Percentiles rank a stretch among this genome's conserved stretches.
Conservation (phyloP, 2,113 vertebrate genomes). For the Passer domesticus region DNA sequence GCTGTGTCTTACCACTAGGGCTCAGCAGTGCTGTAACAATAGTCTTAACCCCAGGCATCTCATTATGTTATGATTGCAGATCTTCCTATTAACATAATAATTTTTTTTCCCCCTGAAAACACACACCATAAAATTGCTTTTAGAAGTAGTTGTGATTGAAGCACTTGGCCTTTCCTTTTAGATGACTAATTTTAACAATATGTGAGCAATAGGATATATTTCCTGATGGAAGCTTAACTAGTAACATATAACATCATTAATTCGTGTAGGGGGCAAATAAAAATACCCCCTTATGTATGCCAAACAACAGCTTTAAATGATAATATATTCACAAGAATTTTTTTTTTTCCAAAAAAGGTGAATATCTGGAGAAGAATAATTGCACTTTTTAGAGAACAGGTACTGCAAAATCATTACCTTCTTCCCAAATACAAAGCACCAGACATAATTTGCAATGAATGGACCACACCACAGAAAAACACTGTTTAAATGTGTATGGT, state of each 20-base stretch:
- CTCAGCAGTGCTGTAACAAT: background rate
- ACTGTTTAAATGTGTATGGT: background rate
- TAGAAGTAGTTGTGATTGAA: conserved; percentile 2
- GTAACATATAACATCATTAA: background rate
- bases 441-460: background rate
- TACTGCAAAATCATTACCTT: background rate
- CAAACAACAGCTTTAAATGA: background rate
- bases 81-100: background rate
- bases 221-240: background rate
- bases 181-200: conserved; percentile 30
- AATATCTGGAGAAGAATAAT: background rate
- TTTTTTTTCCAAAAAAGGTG: background rate
- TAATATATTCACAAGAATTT: background rate
- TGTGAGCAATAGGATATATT: background rate
- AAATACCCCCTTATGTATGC: background rate
- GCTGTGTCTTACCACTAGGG: background rate
- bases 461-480: fast-evolving
- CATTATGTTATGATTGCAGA: background rate
- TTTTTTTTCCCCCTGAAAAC: background rate
- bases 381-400: background rate
- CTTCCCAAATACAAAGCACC: background rate
- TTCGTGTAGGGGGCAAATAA: background rate
- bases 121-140: background rate
- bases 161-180: conserved; percentile 26
- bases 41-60: background rate